phyloP scores from a whole-genome alignment of 2,113 vertebrate genomes.

The Rana temporaria region DNA sequence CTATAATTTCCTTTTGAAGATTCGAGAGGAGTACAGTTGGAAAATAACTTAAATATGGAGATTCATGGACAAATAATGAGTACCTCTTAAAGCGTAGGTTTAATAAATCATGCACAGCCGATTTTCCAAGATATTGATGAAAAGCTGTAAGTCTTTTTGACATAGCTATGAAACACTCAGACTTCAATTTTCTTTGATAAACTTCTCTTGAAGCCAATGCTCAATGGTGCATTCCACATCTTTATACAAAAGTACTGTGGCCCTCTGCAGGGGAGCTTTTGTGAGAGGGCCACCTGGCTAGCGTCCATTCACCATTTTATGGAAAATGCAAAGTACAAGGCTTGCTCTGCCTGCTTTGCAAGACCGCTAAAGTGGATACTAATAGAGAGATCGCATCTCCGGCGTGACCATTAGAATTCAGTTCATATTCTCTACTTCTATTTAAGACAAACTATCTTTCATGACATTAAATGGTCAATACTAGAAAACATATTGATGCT shows the following conservation, averaged over 20 bases:
- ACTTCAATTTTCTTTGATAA: slow-evolving; percentile 27
- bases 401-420: background rate
- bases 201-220: slow-evolving; percentile 45
- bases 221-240: slow-evolving; percentile 43
- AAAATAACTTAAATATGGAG: slow-evolving; percentile 17
- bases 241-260: slow-evolving; percentile 28
- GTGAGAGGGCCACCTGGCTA: slow-evolving; percentile 11
- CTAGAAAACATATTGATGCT: too few species aligned
- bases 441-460: too few species aligned
- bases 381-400: slow-evolving; percentile 37
- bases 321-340: slow-evolving; percentile 37
- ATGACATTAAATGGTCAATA: too few species aligned
- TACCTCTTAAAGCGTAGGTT: background rate
- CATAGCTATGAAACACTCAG: background rate
- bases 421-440: background rate
- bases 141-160: slow-evolving; percentile 10
- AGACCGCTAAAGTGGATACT: background rate
- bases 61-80: slow-evolving; percentile 17
- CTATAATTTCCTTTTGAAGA: too few species aligned
- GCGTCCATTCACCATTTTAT: slow-evolving; percentile 27
- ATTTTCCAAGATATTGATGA: slow-evolving; percentile 1
- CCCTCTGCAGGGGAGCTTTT: slow-evolving; percentile 36
- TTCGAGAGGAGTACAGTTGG: background rate
- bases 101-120: slow-evolving; percentile 14
- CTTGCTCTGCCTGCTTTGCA: slow-evolving; percentile 9